These are phyloP conservation scores for Epizoanthus scotinus DNA, from an alignment of 92 coral and sea anemone genomes.

Conservation along the genomic window DNA sequence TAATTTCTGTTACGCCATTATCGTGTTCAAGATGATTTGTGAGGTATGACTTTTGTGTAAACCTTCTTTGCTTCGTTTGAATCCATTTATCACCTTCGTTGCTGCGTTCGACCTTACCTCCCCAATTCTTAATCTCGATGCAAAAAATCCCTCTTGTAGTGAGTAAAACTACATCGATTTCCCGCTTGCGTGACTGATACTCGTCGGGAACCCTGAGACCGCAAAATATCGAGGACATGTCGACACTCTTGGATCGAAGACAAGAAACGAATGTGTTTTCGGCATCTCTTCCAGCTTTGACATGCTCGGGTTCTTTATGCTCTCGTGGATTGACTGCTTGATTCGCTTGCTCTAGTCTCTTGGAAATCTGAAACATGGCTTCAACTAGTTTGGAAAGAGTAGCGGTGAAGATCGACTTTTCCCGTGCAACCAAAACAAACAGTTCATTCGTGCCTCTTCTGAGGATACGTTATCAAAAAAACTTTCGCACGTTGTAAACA, in stretches of 20 bases:
- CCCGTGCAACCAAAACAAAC: slow-evolving; percentile 13
- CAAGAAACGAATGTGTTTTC: slow-evolving; percentile 76
- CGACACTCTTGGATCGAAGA: slow-evolving; percentile 67
- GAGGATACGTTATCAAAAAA: slow-evolving; percentile 37
- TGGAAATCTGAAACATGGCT: slow-evolving; percentile 82
- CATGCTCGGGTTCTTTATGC: slow-evolving; percentile 80
- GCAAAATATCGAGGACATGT: slow-evolving; percentile 81
- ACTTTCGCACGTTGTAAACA: slow-evolving; percentile 60
- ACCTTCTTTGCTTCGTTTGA: slow-evolving; percentile 70
- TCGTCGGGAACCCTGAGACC: slow-evolving; percentile 92
- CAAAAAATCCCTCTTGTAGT: slow-evolving; percentile 76
- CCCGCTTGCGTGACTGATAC: slow-evolving; percentile 88
- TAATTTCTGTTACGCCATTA: slow-evolving; percentile 65
- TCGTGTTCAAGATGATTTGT: slow-evolving; percentile 89
- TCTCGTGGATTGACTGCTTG: slow-evolving; percentile 91
- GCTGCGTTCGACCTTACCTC: slow-evolving; percentile 76
- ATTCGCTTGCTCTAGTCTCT: slow-evolving; percentile 88
- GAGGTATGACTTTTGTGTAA: slow-evolving; percentile 53
- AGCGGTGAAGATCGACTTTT: not conserved
- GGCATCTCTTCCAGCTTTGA: slow-evolving; percentile 92
- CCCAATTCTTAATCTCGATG: slow-evolving; percentile 89
- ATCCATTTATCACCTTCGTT: slow-evolving; percentile 81
- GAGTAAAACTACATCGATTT: slow-evolving; percentile 88
- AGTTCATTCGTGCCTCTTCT: not conserved
- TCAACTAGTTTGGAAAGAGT: not conserved